Evolutionary conservation across 2,888 invertebrate species (phyloP), one percentile per base, ranked within the genome.

Genomic region (Tigriopus californicus): DNA sequence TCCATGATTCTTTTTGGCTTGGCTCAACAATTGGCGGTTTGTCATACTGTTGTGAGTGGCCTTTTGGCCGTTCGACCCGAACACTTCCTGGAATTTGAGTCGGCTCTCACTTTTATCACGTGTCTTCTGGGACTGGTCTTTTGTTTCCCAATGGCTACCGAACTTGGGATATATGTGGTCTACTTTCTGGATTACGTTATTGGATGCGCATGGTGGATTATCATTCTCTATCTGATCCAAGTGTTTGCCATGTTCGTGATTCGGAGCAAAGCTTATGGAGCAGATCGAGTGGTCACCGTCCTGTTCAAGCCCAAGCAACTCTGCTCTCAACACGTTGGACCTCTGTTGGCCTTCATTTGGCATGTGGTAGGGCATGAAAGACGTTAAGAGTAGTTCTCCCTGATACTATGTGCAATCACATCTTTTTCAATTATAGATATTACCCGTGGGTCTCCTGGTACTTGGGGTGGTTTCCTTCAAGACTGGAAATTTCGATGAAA

Each of bases 1-100:
- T 81, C 82, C 64, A 76, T 90, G 61, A 84, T 89, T 63, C 75
- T 86, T 66, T 87, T 91, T 68, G 90, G 89, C 1, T 78, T 91
- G 61, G 86, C 85, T 4, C 90, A 90, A 66, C 83, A 89, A 73
- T 74, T 89, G 65, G 88, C 87, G 1, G 82, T 90, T 67, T 90
- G 90, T 90, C 87, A 89, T 68, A 86, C 86, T 67, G 85, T 90
- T 58, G 83, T 89, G 62, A 82, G 85, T 20, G 86, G 87, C 2
- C 77, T 90, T 56, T 79, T 88, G 79, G 77, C 86, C 46, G 77
- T 88, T 69, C 80, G 84, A 71, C 73, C 81, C n/a, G 75, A 79
- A 68, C 76, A 78, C 62, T 71, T 89, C 64, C 78, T 80, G 65
- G 76, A 80, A 0, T 85, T 85, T 84, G 83, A 85, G 71, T 84